Evolutionary conservation across 2,797 vertebrate species (phyloP).

Genomic region (Phalanger gymnotis): DNA sequence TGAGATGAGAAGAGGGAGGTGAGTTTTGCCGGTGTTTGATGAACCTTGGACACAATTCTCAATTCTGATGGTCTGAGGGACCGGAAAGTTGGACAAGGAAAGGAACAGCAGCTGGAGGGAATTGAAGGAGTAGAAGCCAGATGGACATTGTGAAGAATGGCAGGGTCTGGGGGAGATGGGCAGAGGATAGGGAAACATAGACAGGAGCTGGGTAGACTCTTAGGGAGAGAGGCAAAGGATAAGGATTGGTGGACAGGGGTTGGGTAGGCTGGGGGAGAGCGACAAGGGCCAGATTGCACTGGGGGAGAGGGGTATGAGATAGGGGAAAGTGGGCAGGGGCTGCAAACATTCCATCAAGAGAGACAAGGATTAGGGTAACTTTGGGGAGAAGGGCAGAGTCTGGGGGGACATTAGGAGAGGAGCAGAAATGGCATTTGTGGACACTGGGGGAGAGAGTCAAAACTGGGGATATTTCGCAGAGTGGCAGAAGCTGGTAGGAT

Average conservation of each 20-base stretch:
- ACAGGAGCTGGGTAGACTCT: background rate
- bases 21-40: background rate
- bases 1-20: background rate
- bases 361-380: background rate
- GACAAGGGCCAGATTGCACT: background rate
- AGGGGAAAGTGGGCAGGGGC: background rate
- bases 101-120: background rate
- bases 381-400: conserved; percentile 11
- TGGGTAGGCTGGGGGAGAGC: too few relatives aligned
- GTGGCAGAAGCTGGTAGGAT: background rate
- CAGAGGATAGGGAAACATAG: too few relatives aligned
- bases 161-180: background rate
- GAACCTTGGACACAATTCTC: background rate
- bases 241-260: too few relatives aligned
- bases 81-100: background rate
- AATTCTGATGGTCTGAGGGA: background rate
- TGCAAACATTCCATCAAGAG: background rate
- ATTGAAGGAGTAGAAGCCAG: conserved; percentile 20
- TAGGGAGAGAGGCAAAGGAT: background rate
- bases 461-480: too few relatives aligned
- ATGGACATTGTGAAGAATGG: background rate
- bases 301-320: background rate
- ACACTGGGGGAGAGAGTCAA: background rate
- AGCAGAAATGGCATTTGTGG: background rate
- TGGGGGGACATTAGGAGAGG: background rate